Percentiles rank a stretch among this genome's conserved stretches.
phyloP scores from a whole-genome alignment of 2,797 vertebrate species.

The Acanthornis magna region DNA sequence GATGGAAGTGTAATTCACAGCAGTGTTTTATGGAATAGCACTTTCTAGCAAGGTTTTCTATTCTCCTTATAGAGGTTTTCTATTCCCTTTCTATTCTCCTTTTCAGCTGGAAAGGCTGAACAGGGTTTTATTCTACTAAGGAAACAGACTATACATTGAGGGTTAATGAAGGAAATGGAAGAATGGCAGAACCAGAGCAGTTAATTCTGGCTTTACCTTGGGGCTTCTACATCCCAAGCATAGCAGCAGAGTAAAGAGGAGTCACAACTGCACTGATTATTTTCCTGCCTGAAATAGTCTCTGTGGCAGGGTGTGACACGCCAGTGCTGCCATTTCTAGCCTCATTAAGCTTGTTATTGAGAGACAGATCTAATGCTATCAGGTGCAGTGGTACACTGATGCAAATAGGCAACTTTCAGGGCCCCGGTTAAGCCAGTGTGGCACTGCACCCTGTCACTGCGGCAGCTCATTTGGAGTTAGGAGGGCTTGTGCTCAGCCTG shows the following conservation, averaged over 20 bases:
- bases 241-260: not conserved
- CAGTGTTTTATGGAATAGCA: not conserved
- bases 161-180: not conserved
- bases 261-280: not conserved
- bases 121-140: not conserved
- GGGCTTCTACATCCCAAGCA: not conserved
- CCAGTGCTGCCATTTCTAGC: not conserved
- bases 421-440: not conserved
- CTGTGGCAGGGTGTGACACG: not conserved
- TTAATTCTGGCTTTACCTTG: not conserved
- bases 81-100: not conserved
- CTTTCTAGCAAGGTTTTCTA: not conserved
- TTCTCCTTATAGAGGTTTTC: not conserved
- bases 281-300: not conserved
- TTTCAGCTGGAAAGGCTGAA: not conserved
- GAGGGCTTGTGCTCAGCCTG: not conserved
- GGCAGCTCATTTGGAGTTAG: not conserved
- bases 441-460: fast-evolving
- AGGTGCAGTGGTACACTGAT: not conserved
- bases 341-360: not conserved
- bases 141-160: not conserved
- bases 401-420: not conserved
- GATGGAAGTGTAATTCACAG: not conserved
- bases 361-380: not conserved
- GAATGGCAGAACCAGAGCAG: not conserved